Evolutionary conservation across 2,113 vertebrate genomes (phyloP), one percentile per base, ranked within the genome.

Genomic region (Brachionichthys hirsutus): DNA sequence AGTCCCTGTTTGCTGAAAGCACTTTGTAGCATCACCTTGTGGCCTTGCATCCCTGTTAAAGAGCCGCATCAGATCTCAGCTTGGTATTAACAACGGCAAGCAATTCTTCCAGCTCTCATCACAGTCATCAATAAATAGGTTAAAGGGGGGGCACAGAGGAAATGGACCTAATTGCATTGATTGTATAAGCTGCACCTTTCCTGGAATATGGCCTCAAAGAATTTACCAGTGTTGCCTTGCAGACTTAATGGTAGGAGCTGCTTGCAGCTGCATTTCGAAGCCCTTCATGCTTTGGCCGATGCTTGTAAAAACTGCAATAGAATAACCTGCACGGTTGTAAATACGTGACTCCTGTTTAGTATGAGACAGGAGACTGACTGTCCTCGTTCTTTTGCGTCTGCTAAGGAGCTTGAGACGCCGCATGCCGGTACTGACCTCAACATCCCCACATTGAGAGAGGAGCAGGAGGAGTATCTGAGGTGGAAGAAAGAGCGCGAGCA

Each of bases 401-500:
- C 3, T 0, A 12, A 93, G 90, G 90, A 92, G 3, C 40, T 79
- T 0, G 90, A 87, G 45, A 85, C 71, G 70, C 85, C 70, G 35
- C 70, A 50, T 53, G 54, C 64, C 69, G 77, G 0, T 68, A 85
- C 85, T 14, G 93, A 94, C 52, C 85, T 87, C 56, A 84, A 82
- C 57, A 59, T 91, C 56, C 89, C 90, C 58, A 86, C 92, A 49
- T 89, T 75, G 0, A 90, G 83, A 6, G 89, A 91, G 71, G 94
- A 95, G 54, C 89, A 91, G 80, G 80, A 64, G 67, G 95, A 98
- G 77, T 98, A 98, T 16, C 55, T 87, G 4, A 91, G 89, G 43
- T 98, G 97, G 97, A 99, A 98, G 81, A 94, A 89, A 54, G 96
- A 99, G 80, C 89, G 96, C 0, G 94, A 97, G 17, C 91, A 94